Evolutionary conservation across 2,888 invertebrate species (phyloP), one percentile per base, ranked within the genome.

Genomic region (Tachystola acroxantha): DNA sequence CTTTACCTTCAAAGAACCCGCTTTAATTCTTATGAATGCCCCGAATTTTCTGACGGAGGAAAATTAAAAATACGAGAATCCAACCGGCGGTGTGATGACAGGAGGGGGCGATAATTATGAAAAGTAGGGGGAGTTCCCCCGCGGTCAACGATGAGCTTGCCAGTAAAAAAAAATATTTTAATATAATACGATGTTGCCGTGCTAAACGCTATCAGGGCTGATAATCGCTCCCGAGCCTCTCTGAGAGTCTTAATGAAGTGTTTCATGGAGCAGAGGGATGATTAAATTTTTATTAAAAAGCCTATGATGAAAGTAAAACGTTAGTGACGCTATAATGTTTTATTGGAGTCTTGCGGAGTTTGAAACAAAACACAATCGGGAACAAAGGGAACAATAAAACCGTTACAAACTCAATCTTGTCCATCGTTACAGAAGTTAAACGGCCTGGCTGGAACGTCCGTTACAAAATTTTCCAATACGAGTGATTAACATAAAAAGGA

Each of bases 401-500:
- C 46, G 47, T 53, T 57, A 57, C 64, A 61, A 70, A 68, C 72
- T 76, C 74, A 70, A 79, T 78, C 74, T 74, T 72, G 69, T 52
- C 64, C 70, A 53, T 60, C 66, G 60, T 64, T 64, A 60, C 64
- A 39, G 50, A 62, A 63, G 73, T 76, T 69, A 74, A 77, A 74
- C 77, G 77, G 65, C 64, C 67, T 58, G 33, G 58, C 52, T 58
- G 62, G 70, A 71, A 69, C 72, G 68, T 66, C 71, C 72, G 72
- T 68, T 73, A 62, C 70, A 53, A n/a, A 69, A 71, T 76, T 75
- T 77, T 76, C 74, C 75, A 79, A 80, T 78, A 73, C 73, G 65
- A 72, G 66, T 59, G 79, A 85, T 84, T 82, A 84, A 71, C 80
- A 82, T 85, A 82, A 86, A 85, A 81, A 77, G 73, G 74, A 76